These are phyloP conservation scores for Diaperis boleti DNA, from an alignment of 2,888 invertebrate genomes.

Conservation along the genomic window DNA sequence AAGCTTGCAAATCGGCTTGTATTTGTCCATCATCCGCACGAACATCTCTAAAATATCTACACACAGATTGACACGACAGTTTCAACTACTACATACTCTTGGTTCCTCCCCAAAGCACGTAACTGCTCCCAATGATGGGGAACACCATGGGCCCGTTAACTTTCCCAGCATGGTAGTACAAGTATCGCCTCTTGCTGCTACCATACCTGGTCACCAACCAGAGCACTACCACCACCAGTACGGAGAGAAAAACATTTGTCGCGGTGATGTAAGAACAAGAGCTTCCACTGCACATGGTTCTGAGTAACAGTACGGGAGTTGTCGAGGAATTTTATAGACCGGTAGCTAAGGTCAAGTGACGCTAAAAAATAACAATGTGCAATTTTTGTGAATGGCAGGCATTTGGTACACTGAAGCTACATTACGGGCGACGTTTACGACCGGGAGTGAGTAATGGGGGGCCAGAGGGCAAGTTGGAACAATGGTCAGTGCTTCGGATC, in stretches of 20 bases:
- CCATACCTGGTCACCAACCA: neutral
- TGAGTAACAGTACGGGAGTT: too few species aligned
- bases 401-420: too few species aligned
- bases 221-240: neutral
- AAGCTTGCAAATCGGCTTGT: slow-evolving; percentile 1
- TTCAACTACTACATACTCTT: neutral
- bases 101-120: slow-evolving; percentile 3
- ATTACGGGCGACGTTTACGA: too few species aligned
- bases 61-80: neutral
- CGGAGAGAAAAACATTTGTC: neutral
- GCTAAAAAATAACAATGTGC: too few species aligned
- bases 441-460: too few species aligned
- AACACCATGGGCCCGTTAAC: slow-evolving; percentile 2
- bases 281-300: neutral
- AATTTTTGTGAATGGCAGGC: too few species aligned
- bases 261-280: neutral
- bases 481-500: too few species aligned
- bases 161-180: slow-evolving; percentile 3
- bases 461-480: too few species aligned
- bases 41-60: slow-evolving; percentile 6
- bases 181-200: neutral
- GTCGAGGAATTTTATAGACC: too few species aligned
- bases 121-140: slow-evolving; percentile 4
- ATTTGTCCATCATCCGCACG: neutral
- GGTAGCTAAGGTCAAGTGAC: neutral